Base-by-base conservation (phyloP, 92 coral and sea anemone species). In the Zoanthus gigantus region DNA sequence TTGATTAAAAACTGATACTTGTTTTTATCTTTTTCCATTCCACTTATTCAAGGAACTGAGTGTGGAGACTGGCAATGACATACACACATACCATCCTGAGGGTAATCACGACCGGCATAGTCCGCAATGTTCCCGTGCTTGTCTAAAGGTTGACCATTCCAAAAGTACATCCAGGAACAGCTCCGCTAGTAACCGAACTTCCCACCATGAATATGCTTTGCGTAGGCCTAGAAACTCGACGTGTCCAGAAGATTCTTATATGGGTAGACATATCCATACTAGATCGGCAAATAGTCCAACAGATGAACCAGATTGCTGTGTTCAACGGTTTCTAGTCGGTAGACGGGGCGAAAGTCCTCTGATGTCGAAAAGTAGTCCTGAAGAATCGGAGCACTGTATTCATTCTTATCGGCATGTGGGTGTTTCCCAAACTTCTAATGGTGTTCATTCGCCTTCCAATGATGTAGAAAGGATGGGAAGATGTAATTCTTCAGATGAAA, bases 61-160 rank as follows among this genome's bases (percentile, higher is more conserved):
- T 46, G 11, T 81, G 74, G 75, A 66, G 48, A 23, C 45, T 9
- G 15, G 47, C 54, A 71, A 5, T 10, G 12, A 29, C 37, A 5
- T 11, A 4, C 73, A 9, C 47, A 80, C 29, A 10, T 47, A 23
- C 74, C 42, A 29, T 9, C 15, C 74, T 28, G 74, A 44, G 7
- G 42, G 29, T 11, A 74, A 81, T 8, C 85, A 66, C 30, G 74
- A 14, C 31, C 75, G 74, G 12, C 75, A 81, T 52, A 81, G 75
- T 34, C 75, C 85, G 14, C 85, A 53, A 10, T 81, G 85, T 56
- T 16, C 76, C 28, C 74, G 74, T 17, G 60, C 75, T 12, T 74
- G 85, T 17, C n/a, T 80, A 6, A 28, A 74, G 23, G 54, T 31
- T 14, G 60, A 67, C 44, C 50, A 5, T 4, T 81, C 46, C 63